Base-by-base conservation (phyloP, 1,140 invertebrate species). In the Conus ventricosus region DNA sequence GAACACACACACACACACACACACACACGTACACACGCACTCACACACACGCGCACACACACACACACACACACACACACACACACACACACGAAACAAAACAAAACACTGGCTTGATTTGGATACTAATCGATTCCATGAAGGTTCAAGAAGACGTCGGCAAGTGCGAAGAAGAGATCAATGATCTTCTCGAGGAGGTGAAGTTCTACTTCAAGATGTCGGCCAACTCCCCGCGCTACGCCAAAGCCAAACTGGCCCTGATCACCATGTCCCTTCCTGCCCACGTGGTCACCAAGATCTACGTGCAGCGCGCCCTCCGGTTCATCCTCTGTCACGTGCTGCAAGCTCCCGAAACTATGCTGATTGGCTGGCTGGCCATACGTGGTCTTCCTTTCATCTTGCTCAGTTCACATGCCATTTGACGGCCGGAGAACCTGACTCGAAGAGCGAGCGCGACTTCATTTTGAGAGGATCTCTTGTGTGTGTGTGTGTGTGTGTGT, bases 201-300 rank as follows among this genome's bases (percentile, higher is more conserved):
- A 87, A 87, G 75, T 4, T 55, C 51, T 20, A 87, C 75, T 87
- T 78, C 85, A 87, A 78, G 75, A 20, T 87, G 85, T 87, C 85
- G 17, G 27, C 85, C 71, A 78, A 53, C 51, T 51, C 17, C 85
- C 85, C 85, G 8, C 76, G 54, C 39, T 57, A 25, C 71, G 71
- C 25, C 75, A 78, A 78, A 54, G 85, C 85, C 85, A 87, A 87
- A 75, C 51, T 87, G 53, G 75, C 39, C 0, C 85, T 87, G 15
- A 87, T 87, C 51, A 53, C 71, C 85, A 78, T 87, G 85, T 87
- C 85, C 23, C 2, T 87, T 71, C 85, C 85, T 4, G 71, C 75
- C 54, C 17, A 11, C 15, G 54, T 39, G 15, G 55, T 87, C 20
- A 78, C 71, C 11, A 51, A 78, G 5, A 78, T 87, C 23, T 25